Base-by-base conservation (phyloP, 2,888 invertebrate genomes). In the Lathronympha strigana region DNA sequence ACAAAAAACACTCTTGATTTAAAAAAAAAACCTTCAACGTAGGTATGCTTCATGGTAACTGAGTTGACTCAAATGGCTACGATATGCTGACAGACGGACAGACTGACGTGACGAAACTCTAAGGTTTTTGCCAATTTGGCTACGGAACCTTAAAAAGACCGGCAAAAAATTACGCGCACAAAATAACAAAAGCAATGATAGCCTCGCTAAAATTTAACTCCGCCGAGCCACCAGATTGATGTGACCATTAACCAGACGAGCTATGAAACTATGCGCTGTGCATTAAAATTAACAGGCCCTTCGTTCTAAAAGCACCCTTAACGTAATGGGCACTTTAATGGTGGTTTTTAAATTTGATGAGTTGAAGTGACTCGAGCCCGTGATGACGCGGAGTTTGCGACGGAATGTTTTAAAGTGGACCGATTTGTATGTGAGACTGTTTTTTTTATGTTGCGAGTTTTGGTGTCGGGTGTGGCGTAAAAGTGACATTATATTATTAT, bases 241-340 rank as follows among this genome's bases (percentile, higher is more conserved):
- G 53, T 17, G 53, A 36, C 53, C 15, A 60, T 60, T 38, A 60
- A 36, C n/a, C 28, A 21, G 64, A 64, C 58, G 58, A 58, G 60
- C 51, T 38, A 38, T 53, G 43, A 53, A 64, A 64, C 64, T 64
- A 60, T 60, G 58, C 28, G 64, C 45, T 28, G 53, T 64, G 64
- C 58, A 64, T 64, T 64, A 64, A 64, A 64, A 64, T 64, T 51
- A 64, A 64, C 58, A 64, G 64, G 45, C 58, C 60, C 58, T 64
- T 64, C 60, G 25, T 53, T 53, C 51, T 64, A 60, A 64, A 64
- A 60, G 58, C 28, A 8, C 36, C 60, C 51, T 64, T 60, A 45
- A 64, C 19, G 58, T 64, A 53, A 64, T 53, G 58, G 36, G 51
- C 45, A 60, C 38, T 64, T 58, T 64, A 60, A 64, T 64, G 50